Base-by-base conservation (phyloP, 2,797 vertebrate genomes). In the Sebastes nivosus region DNA sequence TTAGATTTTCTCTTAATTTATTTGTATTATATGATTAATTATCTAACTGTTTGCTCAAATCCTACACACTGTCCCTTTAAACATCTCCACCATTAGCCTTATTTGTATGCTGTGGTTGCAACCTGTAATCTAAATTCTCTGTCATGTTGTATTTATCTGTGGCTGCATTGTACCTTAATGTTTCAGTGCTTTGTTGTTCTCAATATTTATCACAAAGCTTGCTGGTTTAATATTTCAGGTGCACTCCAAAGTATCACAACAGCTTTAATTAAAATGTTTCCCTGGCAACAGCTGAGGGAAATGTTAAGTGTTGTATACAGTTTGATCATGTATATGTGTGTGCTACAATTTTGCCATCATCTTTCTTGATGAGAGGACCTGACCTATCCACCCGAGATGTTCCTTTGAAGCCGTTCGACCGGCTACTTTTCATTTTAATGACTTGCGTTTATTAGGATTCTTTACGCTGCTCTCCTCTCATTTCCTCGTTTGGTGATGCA, bases 181-280 rank as follows among this genome's bases (percentile, higher is more conserved):
- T 12, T 66, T 55, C 1, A 18, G 25, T 27, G 5, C 69, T 60
- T 46, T 72, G 11, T 54, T 38, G 10, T 30, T 4, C 8, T 59
- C 4, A 22, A 11, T 16, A n/a, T 38, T 22, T 27, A 42, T 34
- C 25, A 29, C 5, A 4, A 67, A 64, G 46, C 36, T 55, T 59
- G 12, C 36, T 22, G 42, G 18, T 18, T 46, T 16, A 78, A 59
- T 68, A 68, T 77, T 42, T 75, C 52, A 76, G 34, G 14, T 68
- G 36, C 16, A 27, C 5, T 64, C 36, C 64, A 57, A 71, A 72
- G 18, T 16, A 65, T 30, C 24, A n/a, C 32, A 54, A 18, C 9
- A 36, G 32, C 54, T 38, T 42, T 75, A 70, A 78, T 66, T 74
- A 12, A 85, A 72, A 76, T 63, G 81, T 76, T 90, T 89, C 83